Base-by-base conservation (phyloP, 2,888 invertebrate species). In the Agrotis clavis region DNA sequence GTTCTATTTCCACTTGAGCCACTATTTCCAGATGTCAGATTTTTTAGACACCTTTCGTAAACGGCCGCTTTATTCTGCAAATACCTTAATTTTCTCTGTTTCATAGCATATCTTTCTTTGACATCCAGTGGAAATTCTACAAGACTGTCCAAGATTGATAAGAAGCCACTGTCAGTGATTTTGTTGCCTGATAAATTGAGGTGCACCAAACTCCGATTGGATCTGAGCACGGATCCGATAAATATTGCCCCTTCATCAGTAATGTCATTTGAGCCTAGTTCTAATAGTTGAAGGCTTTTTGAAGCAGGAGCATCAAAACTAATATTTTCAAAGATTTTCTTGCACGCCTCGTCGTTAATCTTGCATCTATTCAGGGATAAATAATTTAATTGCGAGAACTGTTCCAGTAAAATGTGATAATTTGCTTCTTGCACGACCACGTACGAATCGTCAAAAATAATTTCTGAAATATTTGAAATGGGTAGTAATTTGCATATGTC, bases 161-260 rank as follows among this genome's bases (percentile, higher is more conserved):
- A 19, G 2, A 89, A 88, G 5, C 94, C 94, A 6, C 18, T 60
- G 63, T 91, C 90, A 16, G 90, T 88, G 14, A 94, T 89, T 45
- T 67, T 71, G 68, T 94, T 94, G 35, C 88, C 91, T 6, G 91
- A 86, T 69, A 94, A 77, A 86, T 91, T 92, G 7, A 94, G 83
- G 79, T 94, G 89, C 14, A 90, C 11, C 11, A 94, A 82, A 18
- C 75, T 78, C 30, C 94, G 89, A 73, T 94, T 94, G 16, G 66
- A 84, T 81, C 90, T 88, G 4, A 94, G 79, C 50, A 87, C 81
- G n/a, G 86, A 73, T 2, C 87, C 91, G 2, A 94, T 70, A 7
- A 70, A 82, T 50, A 75, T 64, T 0, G 91, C 92, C 5, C 92
- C 93, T 25, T 51, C 48, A 83, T 94, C 88, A 0, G 90, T 89